These are phyloP conservation scores for Perdita meconis DNA, from an alignment of 2,888 invertebrate species.

Conservation along the genomic window DNA sequence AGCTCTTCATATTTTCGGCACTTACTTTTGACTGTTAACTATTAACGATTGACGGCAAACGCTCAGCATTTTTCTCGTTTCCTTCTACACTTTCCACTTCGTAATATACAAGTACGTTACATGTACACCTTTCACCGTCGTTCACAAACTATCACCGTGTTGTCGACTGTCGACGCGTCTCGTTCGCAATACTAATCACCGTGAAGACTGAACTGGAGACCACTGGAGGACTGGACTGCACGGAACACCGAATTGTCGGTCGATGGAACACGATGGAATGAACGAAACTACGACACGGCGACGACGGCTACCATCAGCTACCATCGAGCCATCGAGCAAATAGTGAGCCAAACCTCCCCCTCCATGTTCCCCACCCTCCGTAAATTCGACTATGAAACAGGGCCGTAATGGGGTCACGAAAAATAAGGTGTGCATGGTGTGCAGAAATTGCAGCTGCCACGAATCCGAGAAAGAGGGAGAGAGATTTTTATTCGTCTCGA, in stretches of 20 bases:
- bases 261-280: too few species aligned
- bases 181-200: slow-evolving; percentile 20
- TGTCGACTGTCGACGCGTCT: not conserved
- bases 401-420: slow-evolving; percentile 54
- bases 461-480: too few species aligned
- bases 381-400: slow-evolving; percentile 56
- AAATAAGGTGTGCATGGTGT: not conserved
- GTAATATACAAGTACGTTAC: slow-evolving; percentile 11
- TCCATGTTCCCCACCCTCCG: slow-evolving; percentile 55
- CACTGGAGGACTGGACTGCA: too few species aligned
- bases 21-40: slow-evolving; percentile 82
- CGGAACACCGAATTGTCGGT: slow-evolving; percentile 52
- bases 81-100: slow-evolving; percentile 18
- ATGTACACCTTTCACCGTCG: slow-evolving; percentile 24
- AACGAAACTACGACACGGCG: slow-evolving; percentile 59
- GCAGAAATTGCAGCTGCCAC: too few species aligned
- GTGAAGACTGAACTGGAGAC: slow-evolving; percentile 32
- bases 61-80: slow-evolving; percentile 75
- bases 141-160: not conserved
- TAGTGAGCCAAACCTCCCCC: slow-evolving; percentile 64
- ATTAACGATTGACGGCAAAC: slow-evolving; percentile 79
- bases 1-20: slow-evolving; percentile 51
- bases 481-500: too few species aligned
- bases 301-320: slow-evolving; percentile 70
- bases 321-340: slow-evolving; percentile 74